phyloP scores from a whole-genome alignment of 2,888 invertebrate genomes.

The Aplocera efformata region DNA sequence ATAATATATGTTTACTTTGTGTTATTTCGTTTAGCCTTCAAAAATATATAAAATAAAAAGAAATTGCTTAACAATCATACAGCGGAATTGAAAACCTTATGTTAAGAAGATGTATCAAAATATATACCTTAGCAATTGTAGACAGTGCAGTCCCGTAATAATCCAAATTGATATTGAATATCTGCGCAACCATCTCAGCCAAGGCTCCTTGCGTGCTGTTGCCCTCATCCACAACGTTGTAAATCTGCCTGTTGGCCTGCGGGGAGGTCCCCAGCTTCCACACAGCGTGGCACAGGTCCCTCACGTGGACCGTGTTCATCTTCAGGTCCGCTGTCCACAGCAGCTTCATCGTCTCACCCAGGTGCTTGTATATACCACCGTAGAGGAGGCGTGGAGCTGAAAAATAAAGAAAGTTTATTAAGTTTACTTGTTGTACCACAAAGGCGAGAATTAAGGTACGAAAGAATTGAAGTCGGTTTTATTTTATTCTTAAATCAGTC shows the following conservation, averaged over 20 bases:
- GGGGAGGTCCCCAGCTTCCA: constrained; percentile 84
- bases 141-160: constrained; percentile 92
- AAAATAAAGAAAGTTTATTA: constrained; percentile 5
- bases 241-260: constrained; percentile 82
- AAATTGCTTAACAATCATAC: neutral
- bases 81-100: no score
- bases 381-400: constrained; percentile 91
- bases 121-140: constrained; percentile 86
- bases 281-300: constrained; percentile 90
- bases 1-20: no score
- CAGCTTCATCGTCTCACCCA: constrained; percentile 94
- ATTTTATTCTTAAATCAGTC: no score
- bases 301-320: constrained; percentile 93
- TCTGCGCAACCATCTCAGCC: constrained; percentile 87
- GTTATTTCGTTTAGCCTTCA: no score
- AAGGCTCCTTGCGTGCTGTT: constrained; percentile 92
- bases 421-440: no score
- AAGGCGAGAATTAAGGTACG: no score
- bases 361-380: constrained; percentile 92
- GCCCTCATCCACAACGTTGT: constrained; percentile 91
- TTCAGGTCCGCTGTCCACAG: constrained; percentile 92
- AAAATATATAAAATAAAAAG: neutral
- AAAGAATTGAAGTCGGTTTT: no score
- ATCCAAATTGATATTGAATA: constrained; percentile 92
- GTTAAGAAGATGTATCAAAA: no score